phyloP scores from a whole-genome alignment of 2,797 vertebrate genomes.

The Phrynocephalus guinanensis region DNA sequence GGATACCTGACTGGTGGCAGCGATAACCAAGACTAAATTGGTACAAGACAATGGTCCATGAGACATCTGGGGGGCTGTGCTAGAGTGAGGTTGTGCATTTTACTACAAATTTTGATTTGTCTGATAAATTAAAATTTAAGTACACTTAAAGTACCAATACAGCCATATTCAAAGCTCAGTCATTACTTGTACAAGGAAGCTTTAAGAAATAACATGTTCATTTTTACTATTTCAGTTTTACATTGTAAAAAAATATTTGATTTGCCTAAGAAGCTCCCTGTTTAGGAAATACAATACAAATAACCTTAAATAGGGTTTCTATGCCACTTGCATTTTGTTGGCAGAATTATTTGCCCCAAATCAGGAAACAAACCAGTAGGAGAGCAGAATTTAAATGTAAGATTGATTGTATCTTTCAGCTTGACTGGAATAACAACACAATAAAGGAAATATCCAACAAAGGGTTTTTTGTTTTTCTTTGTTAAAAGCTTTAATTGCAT shows the following conservation, averaged over 20 bases:
- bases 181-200: neutral
- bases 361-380: slow-evolving; percentile 22
- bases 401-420: slow-evolving; percentile 22
- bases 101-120: neutral
- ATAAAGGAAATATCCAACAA: neutral
- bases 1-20: too few relatives aligned
- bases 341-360: slow-evolving; percentile 12
- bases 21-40: too few relatives aligned
- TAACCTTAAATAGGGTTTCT: slow-evolving; percentile 1
- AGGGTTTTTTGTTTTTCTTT: too few relatives aligned
- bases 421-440: neutral
- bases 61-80: too few relatives aligned
- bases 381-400: neutral
- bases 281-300: slow-evolving; percentile 13
- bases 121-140: neutral
- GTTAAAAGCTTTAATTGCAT: neutral
- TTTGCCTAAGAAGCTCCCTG: slow-evolving; percentile 1
- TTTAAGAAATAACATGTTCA: neutral
- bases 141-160: neutral
- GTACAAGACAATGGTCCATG: too few relatives aligned
- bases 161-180: slow-evolving; percentile 1
- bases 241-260: neutral
- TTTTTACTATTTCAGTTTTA: slow-evolving; percentile 1
- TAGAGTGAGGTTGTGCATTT: too few relatives aligned
- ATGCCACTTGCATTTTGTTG: neutral